Conservation (phyloP, 1,140 invertebrate species). For the Zaprionus tsacasi region DNA sequence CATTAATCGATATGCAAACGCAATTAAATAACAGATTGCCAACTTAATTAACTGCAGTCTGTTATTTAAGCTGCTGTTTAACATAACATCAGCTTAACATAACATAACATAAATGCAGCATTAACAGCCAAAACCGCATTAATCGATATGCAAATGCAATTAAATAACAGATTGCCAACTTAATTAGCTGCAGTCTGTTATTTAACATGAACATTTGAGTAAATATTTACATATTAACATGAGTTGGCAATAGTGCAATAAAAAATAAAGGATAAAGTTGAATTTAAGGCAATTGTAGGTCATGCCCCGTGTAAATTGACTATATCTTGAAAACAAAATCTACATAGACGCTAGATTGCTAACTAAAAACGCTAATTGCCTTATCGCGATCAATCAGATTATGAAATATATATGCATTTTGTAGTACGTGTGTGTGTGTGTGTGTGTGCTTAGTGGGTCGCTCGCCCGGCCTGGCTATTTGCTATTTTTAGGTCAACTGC, state of each 20-base stretch:
- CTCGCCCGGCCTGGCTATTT: conserved; percentile 29
- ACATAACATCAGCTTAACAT: background rate
- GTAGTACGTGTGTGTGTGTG: background rate
- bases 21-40: no score
- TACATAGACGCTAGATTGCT: conserved; percentile 5
- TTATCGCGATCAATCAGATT: conserved; percentile 32
- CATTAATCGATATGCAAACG: background rate
- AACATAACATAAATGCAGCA: background rate
- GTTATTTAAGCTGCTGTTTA: background rate
- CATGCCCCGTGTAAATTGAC: background rate
- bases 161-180: no score
- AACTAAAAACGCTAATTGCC: conserved; percentile 18
- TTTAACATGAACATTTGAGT: background rate
- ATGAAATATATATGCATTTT: conserved; percentile 2
- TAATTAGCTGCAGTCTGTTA: background rate
- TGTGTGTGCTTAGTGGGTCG: conserved; percentile 37
- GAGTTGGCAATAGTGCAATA: background rate
- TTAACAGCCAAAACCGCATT: background rate
- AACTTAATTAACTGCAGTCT: background rate
- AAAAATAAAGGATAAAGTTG: background rate
- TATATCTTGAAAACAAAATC: conserved; percentile 2
- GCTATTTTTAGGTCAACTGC: conserved; percentile 76
- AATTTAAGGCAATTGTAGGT: background rate
- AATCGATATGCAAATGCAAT: background rate
- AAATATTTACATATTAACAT: background rate